A percentile compares a stretch with the other conserved stretches of the same genome.
These are phyloP conservation scores for Muscicapa adusta DNA, from an alignment of 2,113 vertebrate species.

Conservation along the genomic window DNA sequence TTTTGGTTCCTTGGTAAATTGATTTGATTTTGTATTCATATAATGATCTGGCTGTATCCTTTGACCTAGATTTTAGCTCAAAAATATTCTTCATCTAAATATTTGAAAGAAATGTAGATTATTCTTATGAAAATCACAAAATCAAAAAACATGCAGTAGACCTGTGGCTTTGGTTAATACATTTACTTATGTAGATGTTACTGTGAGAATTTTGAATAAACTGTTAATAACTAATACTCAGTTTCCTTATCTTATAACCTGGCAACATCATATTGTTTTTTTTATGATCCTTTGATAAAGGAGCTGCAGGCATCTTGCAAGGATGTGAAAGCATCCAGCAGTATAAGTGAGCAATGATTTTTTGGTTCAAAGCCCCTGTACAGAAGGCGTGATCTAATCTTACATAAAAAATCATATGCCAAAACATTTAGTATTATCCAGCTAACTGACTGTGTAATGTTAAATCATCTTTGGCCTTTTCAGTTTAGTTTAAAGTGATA, in stretches of 20 bases:
- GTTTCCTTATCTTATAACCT: not conserved
- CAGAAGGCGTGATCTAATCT: constrained; percentile 11
- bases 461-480: constrained; percentile 34
- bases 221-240: not conserved
- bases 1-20: not conserved
- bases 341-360: constrained; percentile 10
- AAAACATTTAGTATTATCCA: constrained; percentile 41
- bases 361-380: constrained; percentile 34
- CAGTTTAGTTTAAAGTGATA: constrained; percentile 28
- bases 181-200: not conserved
- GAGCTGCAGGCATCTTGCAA: not conserved
- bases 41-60: not conserved
- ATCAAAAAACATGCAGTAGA: not conserved
- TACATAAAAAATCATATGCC: constrained; percentile 12
- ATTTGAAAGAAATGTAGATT: not conserved
- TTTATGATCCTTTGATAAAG: not conserved
- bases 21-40: not conserved
- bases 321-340: not conserved
- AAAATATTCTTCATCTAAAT: not conserved
- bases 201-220: not conserved
- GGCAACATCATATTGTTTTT: not conserved
- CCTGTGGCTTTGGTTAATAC: not conserved
- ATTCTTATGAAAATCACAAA: not conserved
- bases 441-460: constrained; percentile 25
- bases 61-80: not conserved